Conservation (phyloP, 2,797 vertebrate species). For the Sebastiscus albofasciatus region DNA sequence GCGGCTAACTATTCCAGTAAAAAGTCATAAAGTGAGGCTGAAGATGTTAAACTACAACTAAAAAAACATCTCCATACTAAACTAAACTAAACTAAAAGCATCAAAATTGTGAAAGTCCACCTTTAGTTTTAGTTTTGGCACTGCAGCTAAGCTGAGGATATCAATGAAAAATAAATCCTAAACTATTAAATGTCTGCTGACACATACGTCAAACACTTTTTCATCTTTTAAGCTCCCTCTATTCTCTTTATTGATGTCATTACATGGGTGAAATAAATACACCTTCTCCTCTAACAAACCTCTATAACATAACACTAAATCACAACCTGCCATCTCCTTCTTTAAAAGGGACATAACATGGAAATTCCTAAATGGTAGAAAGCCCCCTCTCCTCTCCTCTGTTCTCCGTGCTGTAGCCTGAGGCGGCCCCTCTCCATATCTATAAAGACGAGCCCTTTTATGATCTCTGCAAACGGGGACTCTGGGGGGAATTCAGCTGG, state of each 20-base stretch:
- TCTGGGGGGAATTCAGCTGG: constrained; percentile 73
- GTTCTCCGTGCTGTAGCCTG: constrained; percentile 42
- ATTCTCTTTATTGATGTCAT: constrained; percentile 9
- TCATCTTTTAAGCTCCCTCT: constrained; percentile 14
- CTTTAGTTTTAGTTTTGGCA: neutral
- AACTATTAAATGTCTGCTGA: neutral
- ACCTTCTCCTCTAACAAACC: constrained; percentile 13
- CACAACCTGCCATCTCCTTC: constrained; percentile 25
- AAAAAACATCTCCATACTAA: neutral
- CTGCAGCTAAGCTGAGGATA: neutral
- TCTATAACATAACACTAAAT: constrained; percentile 29
- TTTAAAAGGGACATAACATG: constrained; percentile 52
- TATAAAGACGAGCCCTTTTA: constrained; percentile 66
- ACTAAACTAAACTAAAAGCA: neutral
- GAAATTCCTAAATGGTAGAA: constrained; percentile 67
- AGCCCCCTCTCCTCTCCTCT: constrained; percentile 33
- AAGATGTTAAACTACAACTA: neutral
- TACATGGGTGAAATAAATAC: constrained; percentile 30
- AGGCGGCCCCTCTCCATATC: constrained; percentile 49
- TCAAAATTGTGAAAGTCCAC: neutral
- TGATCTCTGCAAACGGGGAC: constrained; percentile 55
- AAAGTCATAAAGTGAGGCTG: neutral
- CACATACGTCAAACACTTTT: neutral
- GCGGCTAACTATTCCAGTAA: neutral
- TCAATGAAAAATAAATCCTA: neutral